These are phyloP conservation scores for Cantharis nigra DNA, from an alignment of 2,888 invertebrate genomes.

Conservation along the genomic window DNA sequence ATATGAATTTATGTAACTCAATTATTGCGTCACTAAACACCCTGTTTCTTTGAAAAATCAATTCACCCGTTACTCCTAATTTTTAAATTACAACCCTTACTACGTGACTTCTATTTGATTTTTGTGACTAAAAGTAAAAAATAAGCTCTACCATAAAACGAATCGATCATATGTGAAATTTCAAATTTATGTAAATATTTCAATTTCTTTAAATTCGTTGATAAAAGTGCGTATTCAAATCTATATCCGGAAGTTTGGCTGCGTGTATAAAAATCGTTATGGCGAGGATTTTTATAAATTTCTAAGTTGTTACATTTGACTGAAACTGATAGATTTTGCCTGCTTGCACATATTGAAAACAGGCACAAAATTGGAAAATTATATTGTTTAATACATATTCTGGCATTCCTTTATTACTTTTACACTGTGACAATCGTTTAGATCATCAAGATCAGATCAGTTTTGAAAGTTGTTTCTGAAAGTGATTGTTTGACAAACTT, in stretches of 20 bases:
- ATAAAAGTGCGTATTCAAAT: not conserved
- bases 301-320: not conserved
- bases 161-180: not conserved
- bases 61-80: not conserved
- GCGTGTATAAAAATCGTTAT: not conserved
- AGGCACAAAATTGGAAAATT: not conserved
- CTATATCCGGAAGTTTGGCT: not conserved
- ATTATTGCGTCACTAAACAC: not conserved
- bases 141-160: not conserved
- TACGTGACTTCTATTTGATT: not conserved
- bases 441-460: not conserved
- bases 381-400: not conserved
- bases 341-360: not conserved
- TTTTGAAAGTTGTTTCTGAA: not conserved
- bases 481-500: too few relatives aligned
- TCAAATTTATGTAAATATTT: not conserved
- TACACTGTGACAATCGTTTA: not conserved
- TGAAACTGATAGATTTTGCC: not conserved
- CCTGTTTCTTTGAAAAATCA: not conserved
- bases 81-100: not conserved
- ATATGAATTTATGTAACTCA: not conserved
- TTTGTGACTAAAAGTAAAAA: not conserved
- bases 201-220: not conserved
- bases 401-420: not conserved
- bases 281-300: not conserved